These are phyloP conservation scores for Notechis scutatus DNA, from an alignment of 2,113 vertebrate genomes.

Conservation along the genomic window DNA sequence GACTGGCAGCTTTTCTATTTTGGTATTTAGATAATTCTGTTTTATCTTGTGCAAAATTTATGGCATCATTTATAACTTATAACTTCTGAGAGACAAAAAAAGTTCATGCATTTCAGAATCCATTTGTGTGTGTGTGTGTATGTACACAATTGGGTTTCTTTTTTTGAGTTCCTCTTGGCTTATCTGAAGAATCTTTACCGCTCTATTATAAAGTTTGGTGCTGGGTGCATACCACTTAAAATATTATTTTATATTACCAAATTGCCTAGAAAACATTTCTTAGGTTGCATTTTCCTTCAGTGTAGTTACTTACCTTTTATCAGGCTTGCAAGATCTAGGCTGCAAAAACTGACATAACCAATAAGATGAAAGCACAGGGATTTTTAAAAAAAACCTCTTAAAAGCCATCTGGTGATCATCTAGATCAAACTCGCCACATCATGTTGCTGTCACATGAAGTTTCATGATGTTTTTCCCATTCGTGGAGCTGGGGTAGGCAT, in stretches of 20 bases:
- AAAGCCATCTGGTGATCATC: background rate
- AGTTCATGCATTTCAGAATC: slow-evolving; percentile 2
- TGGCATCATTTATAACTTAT: slow-evolving; percentile 18
- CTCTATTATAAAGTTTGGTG: background rate
- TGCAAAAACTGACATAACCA: background rate
- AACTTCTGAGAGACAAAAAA: background rate
- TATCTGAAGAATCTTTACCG: background rate
- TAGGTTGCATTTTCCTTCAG: background rate
- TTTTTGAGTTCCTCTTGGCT: background rate
- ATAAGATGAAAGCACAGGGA: background rate
- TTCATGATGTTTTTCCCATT: background rate
- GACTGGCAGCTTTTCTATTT: slow-evolving; percentile 15
- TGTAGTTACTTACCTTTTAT: background rate
- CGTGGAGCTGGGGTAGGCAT: background rate
- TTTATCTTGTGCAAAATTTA: slow-evolving; percentile 31
- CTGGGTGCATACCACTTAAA: background rate
- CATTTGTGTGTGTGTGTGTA: background rate
- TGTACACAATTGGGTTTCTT: background rate
- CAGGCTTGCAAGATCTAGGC: background rate
- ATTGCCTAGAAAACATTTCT: background rate
- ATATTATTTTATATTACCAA: background rate
- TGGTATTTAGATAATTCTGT: slow-evolving; percentile 3
- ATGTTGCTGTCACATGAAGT: background rate
- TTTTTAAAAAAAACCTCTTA: background rate
- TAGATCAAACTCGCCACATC: background rate